Conservation (phyloP, 1,140 invertebrate genomes). For the Caligus rogercresseyi region DNA sequence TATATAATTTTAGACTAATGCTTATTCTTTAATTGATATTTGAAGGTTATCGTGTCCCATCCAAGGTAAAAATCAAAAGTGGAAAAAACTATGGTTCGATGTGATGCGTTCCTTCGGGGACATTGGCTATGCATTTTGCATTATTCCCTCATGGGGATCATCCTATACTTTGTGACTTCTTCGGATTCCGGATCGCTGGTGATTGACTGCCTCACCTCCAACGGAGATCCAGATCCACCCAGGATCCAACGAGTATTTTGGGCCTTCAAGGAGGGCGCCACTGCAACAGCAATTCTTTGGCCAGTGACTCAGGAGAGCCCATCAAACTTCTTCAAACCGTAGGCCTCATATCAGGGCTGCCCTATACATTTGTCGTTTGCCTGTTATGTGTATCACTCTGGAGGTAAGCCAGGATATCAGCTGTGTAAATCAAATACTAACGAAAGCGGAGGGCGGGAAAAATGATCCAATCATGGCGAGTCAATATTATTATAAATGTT, state of each 20-base stretch:
- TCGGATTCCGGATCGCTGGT: slow-evolving; percentile 19
- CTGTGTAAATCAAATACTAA: too few species aligned
- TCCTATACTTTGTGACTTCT: slow-evolving; percentile 20
- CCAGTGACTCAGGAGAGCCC: not conserved
- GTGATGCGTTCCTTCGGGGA: slow-evolving; percentile 15
- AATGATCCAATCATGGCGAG: too few species aligned
- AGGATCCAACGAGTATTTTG: slow-evolving; percentile 12
- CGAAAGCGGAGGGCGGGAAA: too few species aligned
- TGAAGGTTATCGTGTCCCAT: not conserved
- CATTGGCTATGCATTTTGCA: slow-evolving; percentile 8
- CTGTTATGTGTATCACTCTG: slow-evolving; percentile 14
- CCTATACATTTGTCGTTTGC: not conserved
- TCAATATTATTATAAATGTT: too few species aligned
- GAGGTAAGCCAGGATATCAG: slow-evolving; percentile 6
- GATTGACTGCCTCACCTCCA: slow-evolving; percentile 15
- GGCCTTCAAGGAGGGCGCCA: slow-evolving; percentile 13
- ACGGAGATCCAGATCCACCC: slow-evolving; percentile 17
- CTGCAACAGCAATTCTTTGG: slow-evolving; percentile 14
- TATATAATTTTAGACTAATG: too few species aligned
- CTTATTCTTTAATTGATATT: too few species aligned
- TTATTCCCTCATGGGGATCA: slow-evolving; percentile 5
- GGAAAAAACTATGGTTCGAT: slow-evolving; percentile 19
- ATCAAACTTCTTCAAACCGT: slow-evolving; percentile 5
- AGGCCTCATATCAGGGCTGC: slow-evolving; percentile 3
- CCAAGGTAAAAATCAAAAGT: not conserved